Evolutionary conservation across 2,888 invertebrate genomes (phyloP), one percentile per base, ranked within the genome.

Genomic region (Polia nebulosa): DNA sequence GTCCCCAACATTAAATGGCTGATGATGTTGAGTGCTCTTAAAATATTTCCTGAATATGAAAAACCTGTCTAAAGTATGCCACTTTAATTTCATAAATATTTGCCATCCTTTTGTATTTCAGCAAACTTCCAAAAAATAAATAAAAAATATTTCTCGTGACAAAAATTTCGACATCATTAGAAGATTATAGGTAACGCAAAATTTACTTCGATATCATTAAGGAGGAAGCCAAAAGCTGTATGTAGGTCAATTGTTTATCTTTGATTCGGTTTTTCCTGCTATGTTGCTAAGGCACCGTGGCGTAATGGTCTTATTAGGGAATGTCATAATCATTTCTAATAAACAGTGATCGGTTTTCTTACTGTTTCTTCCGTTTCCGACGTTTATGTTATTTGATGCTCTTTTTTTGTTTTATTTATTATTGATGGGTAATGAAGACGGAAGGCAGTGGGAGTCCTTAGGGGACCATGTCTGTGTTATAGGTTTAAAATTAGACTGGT

Each of bases 171-270:
- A 34, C 58, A 65, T 65, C 25, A 65, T 72, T 78, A 75, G 36
- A 60, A 51, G 20, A 58, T 78, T 51, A 63, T 13, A 7, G 52
- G 20, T 45, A 29, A 57, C 34, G 32, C 44, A 60, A 20, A 56
- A 66, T 60, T 41, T 39, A 55, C 29, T 47, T 13, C 34, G 59
- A 57, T 64, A 60, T 55, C 47, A 61, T 70, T 60, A 63, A n/a
- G n/a, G 9, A 52, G 20, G 45, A 29, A 29, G 22, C 44, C 34
- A 52, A 44, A 53, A 45, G n/a, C 51, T 49, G 45, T 57, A 67
- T 62, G 1, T 64, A 67, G 66, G 73, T 70, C 73, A 76, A 80
- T 80, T 66, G 76, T 76, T 47, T 70, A 47, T 76, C 65, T 77
- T 72, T 58, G 58, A 69, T 53, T 69, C 39, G 45, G 9, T 8